Evolutionary conservation across 1,140 invertebrate genomes (phyloP).

Genomic region (Papilio glaucus): DNA sequence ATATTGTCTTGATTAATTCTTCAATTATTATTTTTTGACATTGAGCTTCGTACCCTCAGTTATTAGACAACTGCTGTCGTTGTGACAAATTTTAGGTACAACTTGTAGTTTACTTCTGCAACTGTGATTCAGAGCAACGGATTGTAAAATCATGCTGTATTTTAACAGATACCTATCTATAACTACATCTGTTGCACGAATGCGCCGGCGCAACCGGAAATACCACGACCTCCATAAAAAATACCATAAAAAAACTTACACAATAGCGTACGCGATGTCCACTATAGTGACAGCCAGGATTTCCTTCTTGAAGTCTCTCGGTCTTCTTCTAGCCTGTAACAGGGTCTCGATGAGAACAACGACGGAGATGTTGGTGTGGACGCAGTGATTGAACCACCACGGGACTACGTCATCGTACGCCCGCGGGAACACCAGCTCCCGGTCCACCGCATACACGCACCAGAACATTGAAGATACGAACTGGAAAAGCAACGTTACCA

Average conservation of each 20-base stretch:
- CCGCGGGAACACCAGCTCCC: slow-evolving; percentile 87
- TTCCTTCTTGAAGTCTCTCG: slow-evolving; percentile 55
- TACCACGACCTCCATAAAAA: no score
- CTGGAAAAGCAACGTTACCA: slow-evolving; percentile 72
- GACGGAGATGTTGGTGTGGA: slow-evolving; percentile 84
- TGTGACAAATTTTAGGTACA: no score
- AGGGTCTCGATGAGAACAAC: slow-evolving; percentile 78
- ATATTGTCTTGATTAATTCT: no score
- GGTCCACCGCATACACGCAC: slow-evolving; percentile 86
- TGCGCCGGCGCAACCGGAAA: no score
- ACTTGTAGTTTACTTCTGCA: no score
- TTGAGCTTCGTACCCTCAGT: no score
- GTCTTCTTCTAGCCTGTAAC: slow-evolving; percentile 60
- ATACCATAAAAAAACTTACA: slow-evolving; percentile 59
- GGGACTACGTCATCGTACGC: slow-evolving; percentile 86
- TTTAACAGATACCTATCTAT: no score
- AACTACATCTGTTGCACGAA: no score
- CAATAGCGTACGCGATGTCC: slow-evolving; percentile 62
- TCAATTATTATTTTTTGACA: no score
- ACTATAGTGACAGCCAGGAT: slow-evolving; percentile 49
- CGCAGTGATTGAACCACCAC: slow-evolving; percentile 88
- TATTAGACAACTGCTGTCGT: no score
- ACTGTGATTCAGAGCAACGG: background rate
- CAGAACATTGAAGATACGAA: slow-evolving; percentile 88
- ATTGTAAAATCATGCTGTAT: background rate